Base-by-base conservation (phyloP, 1,140 invertebrate genomes). In the Phymorhynchus buccinoides region DNA sequence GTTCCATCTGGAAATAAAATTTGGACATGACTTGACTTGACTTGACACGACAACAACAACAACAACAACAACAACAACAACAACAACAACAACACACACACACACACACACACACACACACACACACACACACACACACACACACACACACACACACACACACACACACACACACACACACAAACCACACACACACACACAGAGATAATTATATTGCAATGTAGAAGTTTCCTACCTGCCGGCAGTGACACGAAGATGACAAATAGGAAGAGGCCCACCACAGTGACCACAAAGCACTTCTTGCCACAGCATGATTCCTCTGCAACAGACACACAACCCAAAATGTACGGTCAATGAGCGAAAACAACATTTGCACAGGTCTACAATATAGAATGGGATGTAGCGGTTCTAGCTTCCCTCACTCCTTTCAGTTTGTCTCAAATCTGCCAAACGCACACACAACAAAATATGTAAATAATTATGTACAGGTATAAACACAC, bases 221-320 rank as follows among this genome's bases (percentile, higher is more conserved):
- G 68, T 37, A 44, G 22, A 79, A 4, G 9, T 37, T 1, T 78
- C 87, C 62, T 79, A 87, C 87, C 87, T 48, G 83, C 87, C 27
- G 87, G 87, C 16, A 87, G 83, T 9, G 87, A 85, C 14, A 87
- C 87, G 42, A 87, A 87, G 42, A 66, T 86, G 14, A 87, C 83
- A 80, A 87, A 87, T 12, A 87, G 68, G 82, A 87, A 87, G 68
- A 87, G 66, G n/a, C 83, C 44, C 7, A 87, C 87, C 30, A 84
- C 85, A 7, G 83, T 86, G 27, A 86, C 87, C 73, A 87, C 87
- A 78, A 86, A 87, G 44, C 87, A 87, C 79, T 83, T 86, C 78
- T 86, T 87, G 6, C 85, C 87, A 77, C 87, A 87, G 75, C 37
- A 83, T 42, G 68, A 83, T 71, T 73, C 85, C 82, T 81, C 84